These are phyloP conservation scores for Colletes latitarsis DNA, from an alignment of 1,140 invertebrate genomes.

Conservation along the genomic window DNA sequence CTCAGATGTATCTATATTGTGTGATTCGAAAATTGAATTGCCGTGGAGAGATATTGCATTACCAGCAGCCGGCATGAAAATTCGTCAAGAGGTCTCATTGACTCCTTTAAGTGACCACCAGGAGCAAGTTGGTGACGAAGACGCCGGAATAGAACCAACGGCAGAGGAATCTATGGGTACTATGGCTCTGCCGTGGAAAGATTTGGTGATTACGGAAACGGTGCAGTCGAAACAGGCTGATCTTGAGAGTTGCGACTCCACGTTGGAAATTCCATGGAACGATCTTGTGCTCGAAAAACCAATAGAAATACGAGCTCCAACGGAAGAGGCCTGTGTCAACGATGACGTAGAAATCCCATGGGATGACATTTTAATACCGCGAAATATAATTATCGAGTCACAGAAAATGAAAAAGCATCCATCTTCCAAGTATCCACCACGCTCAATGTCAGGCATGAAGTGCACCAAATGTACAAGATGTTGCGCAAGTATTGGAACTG, in stretches of 20 bases:
- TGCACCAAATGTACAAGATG: constrained; percentile 4
- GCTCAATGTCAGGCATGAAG: not conserved
- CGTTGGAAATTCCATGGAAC: constrained; percentile 70
- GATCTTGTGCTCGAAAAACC: constrained; percentile 63
- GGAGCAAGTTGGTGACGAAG: not conserved
- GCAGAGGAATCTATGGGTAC: constrained; percentile 50
- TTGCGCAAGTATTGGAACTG: not conserved
- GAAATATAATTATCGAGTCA: constrained; percentile 63
- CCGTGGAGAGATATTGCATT: constrained; percentile 72
- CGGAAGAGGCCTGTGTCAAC: constrained; percentile 42
- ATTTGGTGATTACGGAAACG: constrained; percentile 63
- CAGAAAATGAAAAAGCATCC: constrained; percentile 62
- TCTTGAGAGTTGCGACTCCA: constrained; percentile 59
- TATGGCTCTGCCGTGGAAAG: constrained; percentile 70
- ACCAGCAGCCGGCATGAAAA: constrained; percentile 53
- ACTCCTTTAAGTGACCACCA: not conserved
- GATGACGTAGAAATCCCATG: constrained; percentile 73
- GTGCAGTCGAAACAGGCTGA: constrained; percentile 15
- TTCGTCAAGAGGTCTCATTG: constrained; percentile 46
- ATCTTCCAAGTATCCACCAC: constrained; percentile 55
- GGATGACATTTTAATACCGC: constrained; percentile 70
- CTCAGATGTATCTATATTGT: constrained; percentile 62
- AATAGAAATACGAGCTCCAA: constrained; percentile 52
- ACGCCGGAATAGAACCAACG: not conserved
- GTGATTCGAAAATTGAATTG: constrained; percentile 70